Evolutionary conservation across 2,888 invertebrate genomes (phyloP).

Genomic region (Sesia bembeciformis): DNA sequence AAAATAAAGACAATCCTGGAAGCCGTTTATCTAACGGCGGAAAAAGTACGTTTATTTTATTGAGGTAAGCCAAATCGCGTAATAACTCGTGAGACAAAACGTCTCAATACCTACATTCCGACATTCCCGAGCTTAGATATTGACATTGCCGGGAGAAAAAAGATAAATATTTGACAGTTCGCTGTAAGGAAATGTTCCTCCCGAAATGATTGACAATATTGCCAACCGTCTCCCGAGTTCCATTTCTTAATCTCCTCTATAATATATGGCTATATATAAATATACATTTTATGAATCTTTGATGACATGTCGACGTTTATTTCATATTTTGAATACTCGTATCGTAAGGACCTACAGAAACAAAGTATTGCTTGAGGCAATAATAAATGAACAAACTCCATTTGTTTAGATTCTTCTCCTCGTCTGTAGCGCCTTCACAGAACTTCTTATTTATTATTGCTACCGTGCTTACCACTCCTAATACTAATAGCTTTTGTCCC

Average conservation of each 20-base stretch:
- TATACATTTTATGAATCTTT: slow-evolving; percentile 5
- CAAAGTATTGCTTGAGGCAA: no score
- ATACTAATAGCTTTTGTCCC: no score
- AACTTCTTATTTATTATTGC: no score
- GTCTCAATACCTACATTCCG: slow-evolving; percentile 34
- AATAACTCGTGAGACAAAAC: slow-evolving; percentile 36
- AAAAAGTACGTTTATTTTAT: slow-evolving; percentile 27
- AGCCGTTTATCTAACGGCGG: slow-evolving; percentile 6
- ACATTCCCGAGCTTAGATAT: slow-evolving; percentile 37
- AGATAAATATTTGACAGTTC: slow-evolving; percentile 53
- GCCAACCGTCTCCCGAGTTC: slow-evolving; percentile 26
- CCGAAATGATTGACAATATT: slow-evolving; percentile 45
- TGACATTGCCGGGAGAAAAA: slow-evolving; percentile 42
- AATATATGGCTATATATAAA: slow-evolving; percentile 4
- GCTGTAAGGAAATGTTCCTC: slow-evolving; percentile 35
- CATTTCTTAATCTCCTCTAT: slow-evolving; percentile 26
- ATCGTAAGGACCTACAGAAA: no score
- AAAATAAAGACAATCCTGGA: neutral
- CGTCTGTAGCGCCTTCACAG: no score
- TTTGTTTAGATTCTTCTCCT: no score
- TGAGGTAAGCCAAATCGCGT: slow-evolving; percentile 26
- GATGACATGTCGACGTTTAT: slow-evolving; percentile 16
- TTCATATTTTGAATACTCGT: slow-evolving; percentile 1
- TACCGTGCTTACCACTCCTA: no score
- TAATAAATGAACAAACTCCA: no score